These are phyloP conservation scores for Hemicordylus capensis DNA, from an alignment of 2,113 vertebrate genomes.

Conservation along the genomic window DNA sequence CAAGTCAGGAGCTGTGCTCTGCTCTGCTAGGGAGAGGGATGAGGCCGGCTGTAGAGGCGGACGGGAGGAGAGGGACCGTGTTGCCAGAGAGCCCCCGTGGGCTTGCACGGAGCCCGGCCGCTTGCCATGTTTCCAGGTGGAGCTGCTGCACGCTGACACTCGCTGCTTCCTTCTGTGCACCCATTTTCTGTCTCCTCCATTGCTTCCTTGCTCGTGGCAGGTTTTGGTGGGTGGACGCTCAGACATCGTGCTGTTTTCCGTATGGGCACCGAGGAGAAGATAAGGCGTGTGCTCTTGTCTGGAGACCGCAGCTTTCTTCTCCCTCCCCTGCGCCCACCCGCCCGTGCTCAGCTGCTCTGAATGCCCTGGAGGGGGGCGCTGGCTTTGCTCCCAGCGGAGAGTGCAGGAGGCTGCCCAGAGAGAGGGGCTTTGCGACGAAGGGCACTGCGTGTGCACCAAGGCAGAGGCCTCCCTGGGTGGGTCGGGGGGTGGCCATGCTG, in stretches of 20 bases:
- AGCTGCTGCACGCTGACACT: not conserved
- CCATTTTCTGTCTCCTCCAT: not conserved
- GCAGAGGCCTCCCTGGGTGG: not conserved
- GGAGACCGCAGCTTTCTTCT: not conserved
- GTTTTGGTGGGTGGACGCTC: constrained; percentile 12
- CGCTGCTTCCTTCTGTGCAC: too few relatives aligned
- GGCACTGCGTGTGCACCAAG: rapidly evolving
- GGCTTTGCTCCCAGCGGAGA: not conserved
- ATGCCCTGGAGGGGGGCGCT: too few relatives aligned
- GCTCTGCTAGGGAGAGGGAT: too few relatives aligned
- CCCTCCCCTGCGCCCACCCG: too few relatives aligned
- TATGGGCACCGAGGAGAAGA: rapidly evolving
- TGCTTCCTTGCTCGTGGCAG: not conserved
- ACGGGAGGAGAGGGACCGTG: too few relatives aligned
- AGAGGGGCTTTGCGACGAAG: not conserved
- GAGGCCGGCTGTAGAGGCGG: too few relatives aligned
- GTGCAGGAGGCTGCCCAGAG: too few relatives aligned
- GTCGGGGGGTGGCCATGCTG: not conserved
- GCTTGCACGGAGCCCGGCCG: too few relatives aligned
- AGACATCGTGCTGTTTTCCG: not conserved
- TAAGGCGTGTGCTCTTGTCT: not conserved
- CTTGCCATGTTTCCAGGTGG: not conserved
- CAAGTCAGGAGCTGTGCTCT: not conserved
- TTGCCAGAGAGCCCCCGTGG: too few relatives aligned
- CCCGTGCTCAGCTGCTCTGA: not conserved